Base-by-base conservation (phyloP, 2,797 vertebrate species). In the Manis crassicaudata region DNA sequence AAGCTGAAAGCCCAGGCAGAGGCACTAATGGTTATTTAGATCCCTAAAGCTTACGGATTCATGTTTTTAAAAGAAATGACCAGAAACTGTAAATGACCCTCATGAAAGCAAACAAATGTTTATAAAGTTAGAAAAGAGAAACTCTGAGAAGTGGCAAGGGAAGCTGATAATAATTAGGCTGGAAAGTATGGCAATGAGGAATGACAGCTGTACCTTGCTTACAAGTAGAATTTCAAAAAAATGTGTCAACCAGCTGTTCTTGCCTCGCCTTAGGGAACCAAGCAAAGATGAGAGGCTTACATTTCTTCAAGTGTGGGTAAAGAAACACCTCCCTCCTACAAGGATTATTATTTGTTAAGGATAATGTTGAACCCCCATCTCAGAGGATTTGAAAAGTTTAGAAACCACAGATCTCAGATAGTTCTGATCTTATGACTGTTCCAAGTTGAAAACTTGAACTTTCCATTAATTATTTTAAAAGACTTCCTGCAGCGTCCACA, bases 401-500 rank as follows among this genome's bases (percentile, higher is more conserved):
- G 75, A 92, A 91, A 65, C 17, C 16, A 25, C 67, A 58, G n/a
- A 25, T 90, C 54, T 95, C 90, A 20, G 72, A 37, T 29, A 40
- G 37, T 52, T 96, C 90, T 63, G 63, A 93, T 73, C 29, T 70
- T 76, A 67, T 70, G 67, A 54, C 23, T 88, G 32, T 87, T 58
- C 9, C 35, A 67, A 68, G 73, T 10, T 67, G 73, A 84, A 88
- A 79, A 76, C 13, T 23, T 25, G 29, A 13, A 12, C 68, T 92
- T 92, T 68, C 85, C 88, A 95, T 88, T 91, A 40, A 85, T 92
- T 90, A 65, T 79, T 89, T 84, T 84, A 80, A 84, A 92, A 73
- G 73, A 79, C 73, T 63, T 67, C 56, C 77, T 75, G 76, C 21
- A 13, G 54, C 32, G 70, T 29, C 95, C 73, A 88, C 35, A 50